Base-by-base conservation (phyloP, 2,797 vertebrate species). In the Crenuchus spilurus region DNA sequence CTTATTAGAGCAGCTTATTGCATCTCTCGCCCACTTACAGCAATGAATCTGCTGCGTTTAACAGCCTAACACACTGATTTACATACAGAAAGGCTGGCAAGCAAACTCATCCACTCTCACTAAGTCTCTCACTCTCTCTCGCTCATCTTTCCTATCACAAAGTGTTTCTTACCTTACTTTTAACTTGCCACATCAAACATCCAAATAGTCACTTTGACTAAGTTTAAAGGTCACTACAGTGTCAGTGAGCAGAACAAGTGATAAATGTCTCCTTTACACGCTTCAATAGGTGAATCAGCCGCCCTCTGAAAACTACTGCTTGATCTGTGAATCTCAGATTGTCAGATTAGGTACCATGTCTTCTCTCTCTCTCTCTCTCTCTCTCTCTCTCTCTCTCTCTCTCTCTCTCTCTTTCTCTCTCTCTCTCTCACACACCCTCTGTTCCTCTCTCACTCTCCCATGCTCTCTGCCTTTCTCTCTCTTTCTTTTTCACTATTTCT, bases 1-100 rank as follows among this genome's bases (percentile, higher is more conserved):
- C 78, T 83, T 87, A 74, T 88, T 84, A 80, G 44, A 80, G 54
- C 66, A 77, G 65, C 58, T 83, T 85, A 86, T 84, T 84, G 81
- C 73, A 86, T 86, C 80, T 79, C 44, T 35, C 58, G 41, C 37
- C 73, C 11, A 61, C 68, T 44, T 52, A 69, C 74, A 31, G 72
- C 72, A 49, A 49, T 46, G 44, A 55, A 35, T 33, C 49, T 57
- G 31, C 46, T 61, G 18, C 14, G 5, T 22, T 60, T 70, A 62
- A 46, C 39, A 68, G 52, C 41, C 75, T 70, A 77, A 79, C 63
- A 75, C 10, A 26, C 80, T 82, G 33, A 85, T 90, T 89, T 87
- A 72, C 86, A 88, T 89, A 80, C 64, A 71, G 67, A 82, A 70
- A 63, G 78, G 78, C 35, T 86, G 51, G 11, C 31, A 42, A 18